A percentile compares a stretch with the other conserved stretches of the same genome.
Conservation (phyloP, 2,113 vertebrate genomes). For the Microtus montanus region DNA sequence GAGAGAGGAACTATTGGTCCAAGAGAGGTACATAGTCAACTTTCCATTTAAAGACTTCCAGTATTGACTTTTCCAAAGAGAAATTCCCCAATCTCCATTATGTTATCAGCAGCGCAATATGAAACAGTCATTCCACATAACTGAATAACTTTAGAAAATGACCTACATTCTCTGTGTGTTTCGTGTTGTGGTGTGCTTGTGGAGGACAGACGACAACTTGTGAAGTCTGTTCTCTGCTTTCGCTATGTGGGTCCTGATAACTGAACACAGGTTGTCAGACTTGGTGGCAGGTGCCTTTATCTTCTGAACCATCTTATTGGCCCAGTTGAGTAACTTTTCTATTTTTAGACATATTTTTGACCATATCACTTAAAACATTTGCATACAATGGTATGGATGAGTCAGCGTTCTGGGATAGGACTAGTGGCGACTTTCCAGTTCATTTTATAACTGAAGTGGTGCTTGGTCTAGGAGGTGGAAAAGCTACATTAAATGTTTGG, state of each 20-base stretch:
- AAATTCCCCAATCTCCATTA: neutral
- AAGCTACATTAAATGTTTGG: neutral
- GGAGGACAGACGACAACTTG: neutral
- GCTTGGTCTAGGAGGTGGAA: slow-evolving; percentile 4
- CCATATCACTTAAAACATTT: neutral
- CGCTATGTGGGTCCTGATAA: neutral
- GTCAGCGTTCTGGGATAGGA: neutral
- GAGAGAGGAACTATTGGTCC: neutral
- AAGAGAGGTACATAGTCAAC: neutral
- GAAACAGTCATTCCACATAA: neutral
- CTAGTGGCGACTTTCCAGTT: neutral
- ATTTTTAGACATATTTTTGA: slow-evolving; percentile 33
- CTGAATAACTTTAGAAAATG: neutral
- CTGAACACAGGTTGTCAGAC: neutral
- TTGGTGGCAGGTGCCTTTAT: neutral
- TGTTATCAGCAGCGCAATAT: neutral
- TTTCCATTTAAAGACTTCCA: neutral
- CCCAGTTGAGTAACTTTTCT: slow-evolving; percentile 5
- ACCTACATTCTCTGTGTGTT: neutral
- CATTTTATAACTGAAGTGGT: neutral
- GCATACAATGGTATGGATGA: neutral
- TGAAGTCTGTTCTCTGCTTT: neutral
- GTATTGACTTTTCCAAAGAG: slow-evolving; percentile 3
- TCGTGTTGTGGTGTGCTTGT: neutral
- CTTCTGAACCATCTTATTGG: neutral